Percentiles rank a stretch among this genome's conserved stretches.
Evolutionary conservation across 2,113 vertebrate species (phyloP).

Genomic region (Tachysurus vachellii): DNA sequence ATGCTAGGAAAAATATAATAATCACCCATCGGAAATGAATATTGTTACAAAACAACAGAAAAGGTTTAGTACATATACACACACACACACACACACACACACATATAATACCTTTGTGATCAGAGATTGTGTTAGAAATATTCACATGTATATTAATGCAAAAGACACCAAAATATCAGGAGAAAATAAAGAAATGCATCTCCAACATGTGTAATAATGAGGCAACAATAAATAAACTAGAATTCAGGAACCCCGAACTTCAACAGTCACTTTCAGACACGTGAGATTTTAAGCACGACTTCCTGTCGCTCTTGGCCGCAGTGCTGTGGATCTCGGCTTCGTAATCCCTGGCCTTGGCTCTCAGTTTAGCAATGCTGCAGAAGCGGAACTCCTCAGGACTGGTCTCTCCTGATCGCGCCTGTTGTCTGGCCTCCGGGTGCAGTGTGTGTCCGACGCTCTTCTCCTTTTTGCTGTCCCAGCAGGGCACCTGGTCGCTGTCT

Average conservation of each 20-base stretch:
- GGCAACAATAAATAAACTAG: conserved; percentile 36
- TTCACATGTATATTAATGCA: not conserved
- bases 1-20: not conserved
- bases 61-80: not conserved
- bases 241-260: not conserved
- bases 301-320: conserved; percentile 58
- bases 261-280: conserved; percentile 62
- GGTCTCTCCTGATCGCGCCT: conserved; percentile 53
- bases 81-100: no score
- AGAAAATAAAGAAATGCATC: not conserved
- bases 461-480: conserved; percentile 62
- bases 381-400: conserved; percentile 72
- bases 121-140: not conserved
- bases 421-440: conserved; percentile 49
- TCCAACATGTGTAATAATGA: not conserved
- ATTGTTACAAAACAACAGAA: not conserved
- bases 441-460: conserved; percentile 27
- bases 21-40: not conserved
- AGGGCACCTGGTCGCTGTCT: conserved; percentile 57
- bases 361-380: conserved; percentile 76
- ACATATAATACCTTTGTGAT: not conserved
- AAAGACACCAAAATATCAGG: not conserved
- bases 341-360: conserved; percentile 79
- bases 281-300: conserved; percentile 58
- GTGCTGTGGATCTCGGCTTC: conserved; percentile 74